Conservation (phyloP, 2,888 invertebrate species). For the Limnephilus rhombicus region DNA sequence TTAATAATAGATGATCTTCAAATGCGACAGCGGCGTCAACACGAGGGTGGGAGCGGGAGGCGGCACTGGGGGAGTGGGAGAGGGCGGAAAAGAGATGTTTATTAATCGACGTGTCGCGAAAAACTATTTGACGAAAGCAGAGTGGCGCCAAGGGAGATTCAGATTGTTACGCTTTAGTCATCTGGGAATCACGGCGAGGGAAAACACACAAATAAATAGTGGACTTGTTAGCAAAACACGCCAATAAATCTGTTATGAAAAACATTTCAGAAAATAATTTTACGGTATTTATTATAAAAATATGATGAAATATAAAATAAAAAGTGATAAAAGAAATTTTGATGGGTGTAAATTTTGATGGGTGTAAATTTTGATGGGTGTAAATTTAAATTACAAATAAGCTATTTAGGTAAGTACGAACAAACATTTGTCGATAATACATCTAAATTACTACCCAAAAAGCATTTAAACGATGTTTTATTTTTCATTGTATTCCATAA, state of each 20-base stretch:
- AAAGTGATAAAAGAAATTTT: no score
- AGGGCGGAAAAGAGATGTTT: slow-evolving; percentile 24
- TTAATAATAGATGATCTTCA: slow-evolving; percentile 36
- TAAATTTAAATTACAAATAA: no score
- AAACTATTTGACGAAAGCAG: slow-evolving; percentile 27
- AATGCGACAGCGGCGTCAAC: slow-evolving; percentile 37
- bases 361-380: no score
- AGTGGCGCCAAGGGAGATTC: slow-evolving; percentile 36
- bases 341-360: no score
- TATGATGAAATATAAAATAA: no score
- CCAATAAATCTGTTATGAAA: background rate
- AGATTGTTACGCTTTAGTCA: slow-evolving; percentile 2
- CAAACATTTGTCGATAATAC: no score
- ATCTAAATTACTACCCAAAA: no score
- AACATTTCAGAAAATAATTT: background rate
- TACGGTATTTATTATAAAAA: no score
- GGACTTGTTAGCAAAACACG: background rate
- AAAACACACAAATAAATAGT: background rate
- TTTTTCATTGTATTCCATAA: no score
- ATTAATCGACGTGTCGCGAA: slow-evolving; percentile 47
- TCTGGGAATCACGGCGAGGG: background rate
- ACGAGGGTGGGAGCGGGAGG: no score
- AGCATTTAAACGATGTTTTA: no score
- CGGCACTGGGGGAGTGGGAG: background rate
- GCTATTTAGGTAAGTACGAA: no score